These are phyloP conservation scores for Catostylus mosaicus DNA, from an alignment of 30 jellyfish, hydroid and myxozoan genomes.

Conservation along the genomic window DNA sequence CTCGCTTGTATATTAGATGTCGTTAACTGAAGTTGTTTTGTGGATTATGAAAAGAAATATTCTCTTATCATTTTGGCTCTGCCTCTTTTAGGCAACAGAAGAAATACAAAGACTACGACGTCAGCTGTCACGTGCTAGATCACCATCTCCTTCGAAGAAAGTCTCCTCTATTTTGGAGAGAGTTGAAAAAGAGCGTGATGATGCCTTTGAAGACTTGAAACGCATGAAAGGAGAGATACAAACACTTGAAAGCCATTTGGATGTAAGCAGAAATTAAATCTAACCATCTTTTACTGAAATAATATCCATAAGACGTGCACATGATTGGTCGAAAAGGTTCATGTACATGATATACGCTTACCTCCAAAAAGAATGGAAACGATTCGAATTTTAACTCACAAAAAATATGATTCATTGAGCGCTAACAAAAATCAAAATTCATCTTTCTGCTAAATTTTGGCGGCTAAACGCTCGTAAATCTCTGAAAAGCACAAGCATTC, in stretches of 20 bases:
- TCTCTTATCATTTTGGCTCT: neutral
- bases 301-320: too few species aligned
- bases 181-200: constrained; percentile 97
- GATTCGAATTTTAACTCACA: too few species aligned
- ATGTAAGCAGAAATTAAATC: constrained; percentile 52
- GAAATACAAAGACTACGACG: constrained; percentile 93
- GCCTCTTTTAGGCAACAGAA: constrained; percentile 70
- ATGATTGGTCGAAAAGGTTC: too few species aligned
- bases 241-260: constrained; percentile 67
- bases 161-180: constrained; percentile 79
- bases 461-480: too few species aligned
- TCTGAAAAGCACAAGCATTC: too few species aligned
- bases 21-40: neutral
- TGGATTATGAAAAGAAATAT: neutral
- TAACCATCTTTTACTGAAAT: too few species aligned
- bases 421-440: too few species aligned
- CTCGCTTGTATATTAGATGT: too few species aligned
- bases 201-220: constrained; percentile 76
- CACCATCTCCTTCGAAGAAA: constrained; percentile 78
- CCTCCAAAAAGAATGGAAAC: too few species aligned
- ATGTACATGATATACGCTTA: too few species aligned
- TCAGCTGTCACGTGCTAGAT: constrained; percentile 68
- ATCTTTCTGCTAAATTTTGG: too few species aligned
- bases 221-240: constrained; percentile 73
- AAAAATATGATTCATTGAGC: too few species aligned